Evolutionary conservation across 1,140 invertebrate species (phyloP).

Genomic region (Drosophila truncata): DNA sequence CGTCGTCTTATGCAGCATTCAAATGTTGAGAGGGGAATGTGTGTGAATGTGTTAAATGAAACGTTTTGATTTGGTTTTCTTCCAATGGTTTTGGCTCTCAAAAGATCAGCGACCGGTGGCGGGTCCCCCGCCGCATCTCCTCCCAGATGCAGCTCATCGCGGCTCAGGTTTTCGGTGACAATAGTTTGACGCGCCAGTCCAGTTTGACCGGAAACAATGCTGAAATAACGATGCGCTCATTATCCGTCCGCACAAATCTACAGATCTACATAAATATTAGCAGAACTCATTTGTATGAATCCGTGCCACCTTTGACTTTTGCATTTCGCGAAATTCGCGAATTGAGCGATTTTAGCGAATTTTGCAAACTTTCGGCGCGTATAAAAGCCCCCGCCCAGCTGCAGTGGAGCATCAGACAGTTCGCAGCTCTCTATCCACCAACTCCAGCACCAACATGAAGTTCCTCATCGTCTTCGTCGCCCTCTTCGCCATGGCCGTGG

Average conservation of each 20-base stretch:
- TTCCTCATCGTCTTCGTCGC: slow-evolving; percentile 66
- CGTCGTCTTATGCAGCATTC: slow-evolving; percentile 1
- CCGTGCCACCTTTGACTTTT: slow-evolving; percentile 56
- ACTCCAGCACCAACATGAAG: slow-evolving; percentile 64
- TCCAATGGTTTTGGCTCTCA: neutral
- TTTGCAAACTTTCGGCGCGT: slow-evolving; percentile 10
- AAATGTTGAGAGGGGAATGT: slow-evolving; percentile 1
- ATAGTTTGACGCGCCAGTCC: slow-evolving; percentile 39
- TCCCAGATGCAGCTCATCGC: slow-evolving; percentile 1
- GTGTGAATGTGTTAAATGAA: slow-evolving; percentile 7
- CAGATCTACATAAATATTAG: slow-evolving; percentile 48
- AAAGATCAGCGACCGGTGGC: slow-evolving; percentile 39
- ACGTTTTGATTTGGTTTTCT: slow-evolving; percentile 5
- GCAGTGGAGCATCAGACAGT: slow-evolving; percentile 57
- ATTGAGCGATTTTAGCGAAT: neutral
- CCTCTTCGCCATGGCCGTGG: slow-evolving; percentile 59
- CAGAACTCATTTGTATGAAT: slow-evolving; percentile 29
- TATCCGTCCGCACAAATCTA: neutral
- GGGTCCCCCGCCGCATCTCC: neutral
- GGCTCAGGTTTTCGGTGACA: slow-evolving; percentile 18
- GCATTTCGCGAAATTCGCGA: slow-evolving; percentile 7
- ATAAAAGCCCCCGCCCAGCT: slow-evolving; percentile 47
- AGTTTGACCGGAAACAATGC: slow-evolving; percentile 54
- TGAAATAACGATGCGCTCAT: slow-evolving; percentile 49
- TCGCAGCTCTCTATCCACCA: slow-evolving; percentile 33